phyloP scores from a whole-genome alignment of 2,888 invertebrate species.

The Apotomis capreana region DNA sequence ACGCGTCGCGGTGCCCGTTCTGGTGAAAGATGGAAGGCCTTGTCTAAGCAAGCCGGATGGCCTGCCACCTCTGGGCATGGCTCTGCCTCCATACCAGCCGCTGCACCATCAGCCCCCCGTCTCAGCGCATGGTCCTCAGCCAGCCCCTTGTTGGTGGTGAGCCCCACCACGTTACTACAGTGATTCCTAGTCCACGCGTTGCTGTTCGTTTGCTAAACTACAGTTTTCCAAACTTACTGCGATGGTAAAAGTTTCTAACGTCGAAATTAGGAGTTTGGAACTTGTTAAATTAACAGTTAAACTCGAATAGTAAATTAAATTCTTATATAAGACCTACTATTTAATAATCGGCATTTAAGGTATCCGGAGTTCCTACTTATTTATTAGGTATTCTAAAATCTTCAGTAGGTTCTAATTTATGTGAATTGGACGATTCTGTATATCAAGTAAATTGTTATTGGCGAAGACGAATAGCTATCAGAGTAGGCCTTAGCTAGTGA shows the following conservation, averaged over 20 bases:
- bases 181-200: slow-evolving; percentile 70
- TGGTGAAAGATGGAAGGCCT: slow-evolving; percentile 97
- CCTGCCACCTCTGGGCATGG: slow-evolving; percentile 74
- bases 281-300: slow-evolving; percentile 52
- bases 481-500: slow-evolving; percentile 48
- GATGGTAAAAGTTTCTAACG: slow-evolving; percentile 37
- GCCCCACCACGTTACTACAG: slow-evolving; percentile 49
- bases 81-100: slow-evolving; percentile 78
- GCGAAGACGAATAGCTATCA: slow-evolving; percentile 28
- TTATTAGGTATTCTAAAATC: slow-evolving; percentile 48
- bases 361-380: slow-evolving; percentile 77
- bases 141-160: slow-evolving; percentile 84
- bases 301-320: slow-evolving; percentile 69
- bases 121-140: slow-evolving; percentile 67
- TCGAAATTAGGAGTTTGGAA: slow-evolving; percentile 39
- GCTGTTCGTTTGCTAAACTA: slow-evolving; percentile 47
- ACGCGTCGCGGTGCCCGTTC: slow-evolving; percentile 96
- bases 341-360: slow-evolving; percentile 57
- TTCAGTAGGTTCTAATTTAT: slow-evolving; percentile 37
- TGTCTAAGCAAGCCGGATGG: slow-evolving; percentile 87
- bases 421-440: slow-evolving; percentile 25
- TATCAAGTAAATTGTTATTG: slow-evolving; percentile 31
- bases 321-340: slow-evolving; percentile 36
- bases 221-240: slow-evolving; percentile 41
- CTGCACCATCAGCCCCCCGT: slow-evolving; percentile 74